These are phyloP conservation scores for Drosophila athabasca DNA, from an alignment of 1,140 invertebrate species.

Conservation along the genomic window DNA sequence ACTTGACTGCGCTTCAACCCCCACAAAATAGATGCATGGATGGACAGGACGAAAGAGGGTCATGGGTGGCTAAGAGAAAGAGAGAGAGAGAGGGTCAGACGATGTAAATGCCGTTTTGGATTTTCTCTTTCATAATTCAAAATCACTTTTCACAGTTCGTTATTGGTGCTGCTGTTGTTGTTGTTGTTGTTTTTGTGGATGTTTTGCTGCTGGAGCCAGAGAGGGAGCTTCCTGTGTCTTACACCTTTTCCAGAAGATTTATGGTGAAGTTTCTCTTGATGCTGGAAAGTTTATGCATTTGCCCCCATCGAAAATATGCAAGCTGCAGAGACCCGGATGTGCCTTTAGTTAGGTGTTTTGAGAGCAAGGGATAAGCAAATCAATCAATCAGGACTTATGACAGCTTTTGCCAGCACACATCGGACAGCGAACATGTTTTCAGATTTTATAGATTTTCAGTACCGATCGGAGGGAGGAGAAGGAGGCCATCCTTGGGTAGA, in stretches of 20 bases:
- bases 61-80: neutral
- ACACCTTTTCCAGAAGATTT: slow-evolving; percentile 56
- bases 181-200: slow-evolving; percentile 37
- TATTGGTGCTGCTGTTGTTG: slow-evolving; percentile 34
- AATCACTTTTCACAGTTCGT: slow-evolving; percentile 68
- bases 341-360: slow-evolving; percentile 32
- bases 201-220: slow-evolving; percentile 29
- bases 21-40: slow-evolving; percentile 37
- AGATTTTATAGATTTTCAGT: slow-evolving; percentile 8
- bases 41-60: neutral
- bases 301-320: slow-evolving; percentile 3
- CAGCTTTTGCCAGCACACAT: slow-evolving; percentile 25
- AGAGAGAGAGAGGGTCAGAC: neutral
- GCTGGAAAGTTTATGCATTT: slow-evolving; percentile 27
- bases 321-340: slow-evolving; percentile 27
- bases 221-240: slow-evolving; percentile 32
- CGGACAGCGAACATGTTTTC: slow-evolving; percentile 27
- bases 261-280: slow-evolving; percentile 28
- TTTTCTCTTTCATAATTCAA: slow-evolving; percentile 78
- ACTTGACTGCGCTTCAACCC: slow-evolving; percentile 57
- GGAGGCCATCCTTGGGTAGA: neutral
- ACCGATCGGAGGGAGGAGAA: neutral
- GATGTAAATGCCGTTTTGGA: slow-evolving; percentile 56
- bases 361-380: slow-evolving; percentile 31
- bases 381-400: slow-evolving; percentile 54